Conservation (phyloP, 2,113 vertebrate genomes). For the Hystrix brachyura region DNA sequence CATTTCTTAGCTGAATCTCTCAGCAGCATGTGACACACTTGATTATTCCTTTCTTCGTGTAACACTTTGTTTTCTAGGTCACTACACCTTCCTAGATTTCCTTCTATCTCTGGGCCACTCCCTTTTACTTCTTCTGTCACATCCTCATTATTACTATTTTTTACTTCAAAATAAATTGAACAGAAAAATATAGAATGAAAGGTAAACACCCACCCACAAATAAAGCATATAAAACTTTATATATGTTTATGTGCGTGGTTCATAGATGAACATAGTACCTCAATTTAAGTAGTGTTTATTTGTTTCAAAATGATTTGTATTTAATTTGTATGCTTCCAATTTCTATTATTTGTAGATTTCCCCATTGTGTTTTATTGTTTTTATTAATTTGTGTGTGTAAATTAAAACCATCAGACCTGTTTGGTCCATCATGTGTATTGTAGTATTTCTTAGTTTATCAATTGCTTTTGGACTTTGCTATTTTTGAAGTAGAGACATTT, state of each 20-base stretch:
- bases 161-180: slow-evolving; percentile 34
- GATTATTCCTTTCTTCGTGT: neutral
- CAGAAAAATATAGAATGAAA: slow-evolving; percentile 11
- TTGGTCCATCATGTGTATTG: neutral
- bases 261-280: neutral
- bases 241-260: neutral
- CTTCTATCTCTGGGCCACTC: neutral
- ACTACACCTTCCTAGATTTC: neutral
- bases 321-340: neutral
- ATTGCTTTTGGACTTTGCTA: neutral
- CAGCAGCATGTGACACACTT: neutral
- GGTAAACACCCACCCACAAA: neutral
- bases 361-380: neutral
- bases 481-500: slow-evolving; percentile 42
- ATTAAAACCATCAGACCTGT: neutral
- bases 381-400: neutral
- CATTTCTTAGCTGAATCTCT: neutral
- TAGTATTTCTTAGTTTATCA: neutral
- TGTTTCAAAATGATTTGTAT: slow-evolving; percentile 7
- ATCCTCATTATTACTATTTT: neutral
- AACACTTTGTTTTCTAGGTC: neutral
- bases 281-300: slow-evolving; percentile 18
- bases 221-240: neutral
- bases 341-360: slow-evolving; percentile 27
- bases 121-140: neutral